Conservation (phyloP, 2,113 vertebrate species). For the Alexandromys fortis region DNA sequence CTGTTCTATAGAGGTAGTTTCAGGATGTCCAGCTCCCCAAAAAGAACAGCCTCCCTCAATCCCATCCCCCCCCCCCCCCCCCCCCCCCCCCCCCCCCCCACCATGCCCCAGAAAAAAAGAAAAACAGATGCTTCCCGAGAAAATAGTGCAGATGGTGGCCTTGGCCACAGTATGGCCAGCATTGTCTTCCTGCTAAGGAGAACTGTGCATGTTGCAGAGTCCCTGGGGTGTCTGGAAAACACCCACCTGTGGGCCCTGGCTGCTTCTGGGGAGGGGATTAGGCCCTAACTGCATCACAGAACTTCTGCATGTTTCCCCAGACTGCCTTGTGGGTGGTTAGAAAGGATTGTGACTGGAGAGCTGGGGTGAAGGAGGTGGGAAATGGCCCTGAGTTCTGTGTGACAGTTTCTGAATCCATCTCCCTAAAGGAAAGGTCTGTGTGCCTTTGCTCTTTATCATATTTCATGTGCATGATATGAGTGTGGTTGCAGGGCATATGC, state of each 20-base stretch:
- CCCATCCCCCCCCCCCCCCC: too few species aligned
- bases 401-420: neutral
- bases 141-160: neutral
- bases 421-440: neutral
- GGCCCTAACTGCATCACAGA: neutral
- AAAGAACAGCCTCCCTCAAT: neutral
- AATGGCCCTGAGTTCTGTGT: neutral
- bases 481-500: neutral
- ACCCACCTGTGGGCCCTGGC: neutral
- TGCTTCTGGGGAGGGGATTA: neutral
- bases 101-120: neutral
- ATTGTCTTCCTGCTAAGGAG: neutral
- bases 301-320: neutral
- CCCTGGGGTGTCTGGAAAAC: neutral
- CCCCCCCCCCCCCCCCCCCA: rapidly evolving
- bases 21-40: neutral
- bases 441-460: neutral
- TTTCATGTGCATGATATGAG: neutral
- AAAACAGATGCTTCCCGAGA: neutral
- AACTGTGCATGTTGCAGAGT: neutral
- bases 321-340: neutral
- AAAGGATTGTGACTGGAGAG: neutral
- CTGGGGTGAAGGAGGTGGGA: neutral
- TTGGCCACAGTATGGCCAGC: neutral
- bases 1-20: neutral